phyloP scores from a whole-genome alignment of 2,888 invertebrate species.

The Pycnomerus fuliginosus region DNA sequence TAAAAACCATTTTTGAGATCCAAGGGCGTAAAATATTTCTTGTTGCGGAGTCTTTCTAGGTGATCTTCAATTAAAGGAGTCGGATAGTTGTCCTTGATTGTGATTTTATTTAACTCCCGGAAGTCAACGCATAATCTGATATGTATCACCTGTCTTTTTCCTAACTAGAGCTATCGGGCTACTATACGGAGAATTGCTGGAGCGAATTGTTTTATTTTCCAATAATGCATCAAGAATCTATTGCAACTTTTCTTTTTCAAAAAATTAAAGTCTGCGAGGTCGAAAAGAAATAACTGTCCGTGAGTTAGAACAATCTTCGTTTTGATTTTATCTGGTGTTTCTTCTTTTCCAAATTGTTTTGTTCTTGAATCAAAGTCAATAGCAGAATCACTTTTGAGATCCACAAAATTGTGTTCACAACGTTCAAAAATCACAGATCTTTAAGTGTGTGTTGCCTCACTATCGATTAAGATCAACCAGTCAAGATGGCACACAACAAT shows the following conservation, averaged over 20 bases:
- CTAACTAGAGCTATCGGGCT: not conserved
- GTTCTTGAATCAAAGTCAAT: too few relatives aligned
- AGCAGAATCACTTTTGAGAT: too few relatives aligned
- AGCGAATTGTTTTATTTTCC: not conserved
- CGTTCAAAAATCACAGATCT: too few relatives aligned
- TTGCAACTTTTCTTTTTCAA: not conserved
- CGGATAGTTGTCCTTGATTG: constrained; percentile 37
- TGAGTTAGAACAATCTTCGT: too few relatives aligned
- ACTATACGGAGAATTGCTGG: not conserved
- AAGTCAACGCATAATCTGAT: constrained; percentile 35
- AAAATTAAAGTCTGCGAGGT: not conserved
- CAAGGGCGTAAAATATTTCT: constrained; percentile 34
- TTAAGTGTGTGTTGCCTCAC: too few relatives aligned
- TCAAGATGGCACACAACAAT: too few relatives aligned
- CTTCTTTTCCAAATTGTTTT: too few relatives aligned
- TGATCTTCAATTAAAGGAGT: constrained; percentile 39
- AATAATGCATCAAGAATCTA: not conserved
- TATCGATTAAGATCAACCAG: too few relatives aligned
- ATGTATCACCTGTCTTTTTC: constrained; percentile 6
- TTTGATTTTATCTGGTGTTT: too few relatives aligned
- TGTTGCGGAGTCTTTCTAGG: constrained; percentile 31
- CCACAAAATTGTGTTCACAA: too few relatives aligned
- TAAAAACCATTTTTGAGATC: constrained; percentile 38
- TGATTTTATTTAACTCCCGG: constrained; percentile 36
- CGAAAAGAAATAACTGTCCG: too few relatives aligned